A percentile compares a stretch with the other conserved stretches of the same genome.
Evolutionary conservation across 2,797 vertebrate species (phyloP).

Genomic region (Microctenopoma stevenorrisi): DNA sequence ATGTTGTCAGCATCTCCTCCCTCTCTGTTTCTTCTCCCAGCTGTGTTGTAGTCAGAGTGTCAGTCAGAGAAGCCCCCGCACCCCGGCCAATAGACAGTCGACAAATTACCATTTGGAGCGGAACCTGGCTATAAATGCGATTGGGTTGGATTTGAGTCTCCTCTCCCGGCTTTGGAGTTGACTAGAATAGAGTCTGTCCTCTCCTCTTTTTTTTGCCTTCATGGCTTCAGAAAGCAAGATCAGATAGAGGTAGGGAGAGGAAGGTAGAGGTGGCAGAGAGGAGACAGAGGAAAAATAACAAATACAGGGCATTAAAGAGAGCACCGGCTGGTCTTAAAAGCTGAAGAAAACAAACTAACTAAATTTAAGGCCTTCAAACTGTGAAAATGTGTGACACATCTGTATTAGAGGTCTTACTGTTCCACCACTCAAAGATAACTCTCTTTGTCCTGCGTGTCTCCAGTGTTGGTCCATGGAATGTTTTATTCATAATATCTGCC

Average conservation of each 20-base stretch:
- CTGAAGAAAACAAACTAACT: slow-evolving; percentile 48
- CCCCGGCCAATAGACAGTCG: slow-evolving; percentile 45
- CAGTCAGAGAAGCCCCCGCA: slow-evolving; percentile 47
- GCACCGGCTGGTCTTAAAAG: slow-evolving; percentile 39
- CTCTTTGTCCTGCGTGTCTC: slow-evolving; percentile 54
- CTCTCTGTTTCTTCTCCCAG: slow-evolving; percentile 2
- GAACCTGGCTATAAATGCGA: slow-evolving; percentile 65
- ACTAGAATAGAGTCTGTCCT: slow-evolving; percentile 68
- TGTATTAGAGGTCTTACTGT: slow-evolving; percentile 51
- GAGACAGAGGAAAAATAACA: slow-evolving; percentile 45
- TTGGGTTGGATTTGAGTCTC: slow-evolving; percentile 65
- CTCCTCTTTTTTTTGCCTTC: slow-evolving; percentile 21
- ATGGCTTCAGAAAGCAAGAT: slow-evolving; percentile 66
- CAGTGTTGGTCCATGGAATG: slow-evolving; percentile 42
- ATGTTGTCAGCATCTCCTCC: slow-evolving; percentile 12
- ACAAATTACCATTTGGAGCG: slow-evolving; percentile 71
- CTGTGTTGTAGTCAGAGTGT: slow-evolving; percentile 41
- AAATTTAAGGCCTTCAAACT: slow-evolving; percentile 51
- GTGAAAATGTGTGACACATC: slow-evolving; percentile 40
- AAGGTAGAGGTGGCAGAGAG: slow-evolving; percentile 23
- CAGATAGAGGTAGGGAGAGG: slow-evolving; percentile 55
- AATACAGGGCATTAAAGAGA: slow-evolving; percentile 31
- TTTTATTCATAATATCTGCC: slow-evolving; percentile 69
- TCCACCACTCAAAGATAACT: slow-evolving; percentile 28
- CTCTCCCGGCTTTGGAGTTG: slow-evolving; percentile 66